These are phyloP conservation scores for Cryptoblepharus egeriae DNA, from an alignment of 2,797 vertebrate genomes.

Conservation along the genomic window DNA sequence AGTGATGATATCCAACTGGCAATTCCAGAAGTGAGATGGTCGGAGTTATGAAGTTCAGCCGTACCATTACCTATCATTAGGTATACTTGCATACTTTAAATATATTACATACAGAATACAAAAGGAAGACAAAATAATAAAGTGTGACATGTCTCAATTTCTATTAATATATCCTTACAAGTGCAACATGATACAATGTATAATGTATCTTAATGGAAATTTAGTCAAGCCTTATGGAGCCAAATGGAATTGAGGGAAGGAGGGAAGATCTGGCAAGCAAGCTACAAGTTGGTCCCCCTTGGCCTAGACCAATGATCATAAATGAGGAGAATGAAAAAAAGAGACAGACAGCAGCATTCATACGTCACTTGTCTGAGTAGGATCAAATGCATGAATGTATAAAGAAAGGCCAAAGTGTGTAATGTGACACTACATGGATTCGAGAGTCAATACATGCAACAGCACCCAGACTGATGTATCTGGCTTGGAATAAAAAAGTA, in stretches of 20 bases:
- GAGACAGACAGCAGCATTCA: neutral
- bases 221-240: neutral
- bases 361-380: neutral
- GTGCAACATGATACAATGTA: neutral
- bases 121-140: neutral
- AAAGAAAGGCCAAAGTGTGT: neutral
- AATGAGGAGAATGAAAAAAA: neutral
- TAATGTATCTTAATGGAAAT: neutral
- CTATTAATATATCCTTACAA: neutral
- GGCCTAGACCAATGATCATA: neutral
- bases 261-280: neutral
- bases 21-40: neutral
- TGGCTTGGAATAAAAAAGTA: neutral
- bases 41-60: too few species aligned
- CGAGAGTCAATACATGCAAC: neutral
- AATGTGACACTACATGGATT: neutral
- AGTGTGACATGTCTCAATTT: neutral
- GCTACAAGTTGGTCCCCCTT: neutral
- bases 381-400: neutral
- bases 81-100: neutral
- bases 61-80: neutral
- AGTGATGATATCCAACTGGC: too few species aligned
- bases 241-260: neutral
- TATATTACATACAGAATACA: neutral
- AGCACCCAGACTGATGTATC: neutral